Base-by-base conservation (phyloP, 2,113 vertebrate species). In the Microtus richardsoni region DNA sequence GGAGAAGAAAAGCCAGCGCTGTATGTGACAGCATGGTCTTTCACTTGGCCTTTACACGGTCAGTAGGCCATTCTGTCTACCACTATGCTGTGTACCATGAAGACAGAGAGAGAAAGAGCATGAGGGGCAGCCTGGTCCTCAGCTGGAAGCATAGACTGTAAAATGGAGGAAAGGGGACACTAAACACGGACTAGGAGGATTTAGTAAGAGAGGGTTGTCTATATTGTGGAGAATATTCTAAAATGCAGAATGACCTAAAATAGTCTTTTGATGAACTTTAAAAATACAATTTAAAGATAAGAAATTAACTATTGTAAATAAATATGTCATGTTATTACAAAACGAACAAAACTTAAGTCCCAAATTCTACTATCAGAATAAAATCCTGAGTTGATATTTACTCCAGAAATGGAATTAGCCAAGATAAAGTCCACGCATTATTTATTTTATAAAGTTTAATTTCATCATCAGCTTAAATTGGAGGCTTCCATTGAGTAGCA, bases 231-330 rank as follows among this genome's bases (percentile, higher is more conserved):
- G 39, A 49, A 47, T 19, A 62, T 47, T 49, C 19, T 8, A 12
- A 14, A 49, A 12, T n/a, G 7, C 33, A 75, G 44, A 36, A 79
- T 24, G 82, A 33, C 79, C 93, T 85, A 22, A 80, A 77, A 28
- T n/a, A 92, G 36, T 68, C 78, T 83, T 95, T 47, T 60, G 66
- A 5, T 92, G 2, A 91, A 70, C 93, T 68, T n/a, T 92, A 89
- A 30, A 71, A 97, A 97, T 73, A 74, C 89, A 2, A 88, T 77
- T 93, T 79, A 73, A 74, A 44, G 30, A 71, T 85, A 75, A 87
- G 74, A 95, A 90, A 94, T 54, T 82, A 87, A 71, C 7, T 80
- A 39, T 70, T 80, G 1, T 36, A 91, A 79, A 94, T 70, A 85
- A 84, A 80, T 19, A 88, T 68, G 30, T 19, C 30, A 79, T 62